A percentile compares a stretch with the other conserved stretches of the same genome.
Evolutionary conservation across 1,140 invertebrate species (phyloP).

Genomic region (Helicorthomorpha holstii): DNA sequence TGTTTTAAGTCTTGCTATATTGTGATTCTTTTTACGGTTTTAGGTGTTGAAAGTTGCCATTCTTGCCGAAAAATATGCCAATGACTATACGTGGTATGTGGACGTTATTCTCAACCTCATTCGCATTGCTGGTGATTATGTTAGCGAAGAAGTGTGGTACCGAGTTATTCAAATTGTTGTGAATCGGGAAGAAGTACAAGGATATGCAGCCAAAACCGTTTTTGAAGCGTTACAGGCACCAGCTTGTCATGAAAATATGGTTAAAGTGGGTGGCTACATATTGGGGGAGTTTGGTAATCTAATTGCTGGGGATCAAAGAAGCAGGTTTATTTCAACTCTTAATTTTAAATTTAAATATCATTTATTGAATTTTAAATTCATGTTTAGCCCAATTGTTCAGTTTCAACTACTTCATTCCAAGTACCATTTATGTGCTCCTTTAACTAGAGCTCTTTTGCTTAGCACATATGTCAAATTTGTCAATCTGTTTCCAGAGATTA

Average conservation of each 20-base stretch:
- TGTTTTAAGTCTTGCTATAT: background rate
- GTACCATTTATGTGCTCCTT: constrained; percentile 93
- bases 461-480: constrained; percentile 99
- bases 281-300: constrained; percentile 99
- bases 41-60: constrained; percentile 94
- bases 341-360: background rate
- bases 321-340: constrained; percentile 28
- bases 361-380: background rate
- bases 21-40: constrained; percentile 5
- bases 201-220: constrained; percentile 98
- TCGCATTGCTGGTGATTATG: constrained; percentile 98
- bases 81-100: constrained; percentile 97
- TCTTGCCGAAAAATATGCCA: constrained; percentile 97
- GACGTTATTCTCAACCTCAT: constrained; percentile 99
- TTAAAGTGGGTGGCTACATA: constrained; percentile 99
- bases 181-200: constrained; percentile 96
- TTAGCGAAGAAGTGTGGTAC: constrained; percentile 88
- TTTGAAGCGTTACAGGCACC: constrained; percentile 97
- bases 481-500: constrained; percentile 98
- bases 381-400: constrained; percentile 69
- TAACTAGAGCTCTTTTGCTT: constrained; percentile 84
- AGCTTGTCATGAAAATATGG: constrained; percentile 99
- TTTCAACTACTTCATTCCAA: constrained; percentile 96
- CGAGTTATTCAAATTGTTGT: constrained; percentile 99
- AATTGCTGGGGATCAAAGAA: constrained; percentile 95